Conservation (phyloP, 2,113 vertebrate genomes). For the Caranx melampygus region DNA sequence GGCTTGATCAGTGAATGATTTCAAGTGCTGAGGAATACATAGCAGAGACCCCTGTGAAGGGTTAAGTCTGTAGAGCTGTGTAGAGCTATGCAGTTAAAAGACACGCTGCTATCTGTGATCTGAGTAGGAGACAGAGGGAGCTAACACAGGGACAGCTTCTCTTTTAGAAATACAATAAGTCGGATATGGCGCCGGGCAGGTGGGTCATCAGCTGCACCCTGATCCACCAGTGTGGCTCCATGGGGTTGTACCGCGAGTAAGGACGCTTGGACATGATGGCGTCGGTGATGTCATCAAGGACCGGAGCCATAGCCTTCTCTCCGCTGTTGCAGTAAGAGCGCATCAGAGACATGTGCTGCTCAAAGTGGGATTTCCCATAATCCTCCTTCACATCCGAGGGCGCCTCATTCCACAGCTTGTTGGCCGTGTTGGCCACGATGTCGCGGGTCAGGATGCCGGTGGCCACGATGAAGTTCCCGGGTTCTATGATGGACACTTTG, state of each 20-base stretch:
- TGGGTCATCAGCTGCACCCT: constrained; percentile 86
- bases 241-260: constrained; percentile 85
- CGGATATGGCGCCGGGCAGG: constrained; percentile 85
- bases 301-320: constrained; percentile 77
- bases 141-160: background rate
- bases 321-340: constrained; percentile 85
- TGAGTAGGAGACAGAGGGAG: background rate
- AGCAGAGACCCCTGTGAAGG: constrained; percentile 5
- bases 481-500: constrained; percentile 86
- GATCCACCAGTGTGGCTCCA: constrained; percentile 88
- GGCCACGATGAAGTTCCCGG: constrained; percentile 88
- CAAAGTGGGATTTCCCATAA: constrained; percentile 85
- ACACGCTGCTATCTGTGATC: constrained; percentile 14
- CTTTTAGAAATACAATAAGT: constrained; percentile 84
- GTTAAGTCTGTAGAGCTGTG: constrained; percentile 13
- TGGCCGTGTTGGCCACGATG: constrained; percentile 75
- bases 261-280: constrained; percentile 84
- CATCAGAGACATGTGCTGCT: constrained; percentile 80
- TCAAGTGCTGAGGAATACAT: constrained; percentile 45
- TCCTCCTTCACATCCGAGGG: constrained; percentile 78
- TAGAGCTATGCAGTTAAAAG: background rate
- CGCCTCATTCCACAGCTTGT: constrained; percentile 85
- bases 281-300: constrained; percentile 84
- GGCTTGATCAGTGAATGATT: constrained; percentile 61
- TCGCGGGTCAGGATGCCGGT: constrained; percentile 85